Evolutionary conservation across 2,113 vertebrate genomes (phyloP), one percentile per base, ranked within the genome.

Genomic region (Climacteris rufus): DNA sequence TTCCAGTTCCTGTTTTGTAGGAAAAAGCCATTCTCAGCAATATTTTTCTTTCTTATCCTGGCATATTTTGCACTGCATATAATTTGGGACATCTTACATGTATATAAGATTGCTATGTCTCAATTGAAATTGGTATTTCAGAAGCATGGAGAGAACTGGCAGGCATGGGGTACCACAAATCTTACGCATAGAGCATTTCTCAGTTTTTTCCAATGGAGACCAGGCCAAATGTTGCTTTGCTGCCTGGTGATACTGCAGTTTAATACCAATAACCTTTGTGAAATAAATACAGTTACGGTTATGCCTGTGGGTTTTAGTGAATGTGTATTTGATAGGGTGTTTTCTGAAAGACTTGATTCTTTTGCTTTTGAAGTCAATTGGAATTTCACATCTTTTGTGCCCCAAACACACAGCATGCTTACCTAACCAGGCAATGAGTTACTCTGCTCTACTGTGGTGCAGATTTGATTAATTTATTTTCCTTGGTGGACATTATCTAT

Each of bases 101-200:
- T 33, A 35, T 5, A 6, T 44, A 30, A 78, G 40, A 39, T 81
- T 93, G 53, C 80, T 80, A 93, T 52, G 63, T 90, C 90, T 94
- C 65, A 11, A 37, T 28, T 88, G 75, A 68, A 91, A 86, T 70
- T 63, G 17, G 14, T 78, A 45, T 89, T 96, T 88, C 87, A 81
- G 86, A 89, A 93, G 85, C 68, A 35, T 75, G 87, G 76, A 75
- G 52, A 90, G 79, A 94, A 71, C 68, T 90, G 90, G 83, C 90
- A 90, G 63, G 47, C 91, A 54, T 33, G 35, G 76, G 28, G 90
- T 87, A 30, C 52, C 71, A 70, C 59, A 90, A 53, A 72, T 86
- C 47, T 70, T 74, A 68, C 27, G 60, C 42, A 30, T 66, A 77
- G 31, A 85, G 10, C 39, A 28, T 77, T 87, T 79, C 74, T 90